phyloP scores from a whole-genome alignment of 1,140 invertebrate species.

The Lepidotrigona ventralis region DNA sequence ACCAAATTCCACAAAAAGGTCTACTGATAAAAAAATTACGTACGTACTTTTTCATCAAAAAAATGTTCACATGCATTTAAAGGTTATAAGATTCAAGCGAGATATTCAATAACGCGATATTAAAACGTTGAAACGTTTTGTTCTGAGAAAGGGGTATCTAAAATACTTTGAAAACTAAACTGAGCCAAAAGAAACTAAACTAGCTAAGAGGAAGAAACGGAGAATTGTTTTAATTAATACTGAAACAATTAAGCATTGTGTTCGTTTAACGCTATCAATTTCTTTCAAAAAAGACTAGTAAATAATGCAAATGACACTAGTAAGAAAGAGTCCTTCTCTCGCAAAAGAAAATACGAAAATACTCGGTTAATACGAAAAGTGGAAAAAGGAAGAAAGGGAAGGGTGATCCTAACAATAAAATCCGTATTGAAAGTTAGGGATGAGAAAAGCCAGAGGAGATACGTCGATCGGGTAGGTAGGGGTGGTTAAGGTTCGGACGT shows the following conservation, averaged over 20 bases:
- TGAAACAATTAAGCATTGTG: background rate
- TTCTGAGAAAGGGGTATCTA: no score
- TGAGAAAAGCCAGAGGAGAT: conserved; percentile 55
- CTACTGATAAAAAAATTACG: background rate
- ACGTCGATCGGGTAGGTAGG: conserved; percentile 54
- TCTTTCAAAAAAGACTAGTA: no score
- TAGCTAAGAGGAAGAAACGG: background rate
- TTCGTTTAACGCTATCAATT: background rate
- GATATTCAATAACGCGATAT: background rate
- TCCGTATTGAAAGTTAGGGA: conserved; percentile 61
- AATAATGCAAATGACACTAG: background rate
- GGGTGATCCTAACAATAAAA: conserved; percentile 58
- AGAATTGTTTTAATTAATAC: background rate
- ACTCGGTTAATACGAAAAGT: background rate
- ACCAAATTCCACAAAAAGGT: background rate
- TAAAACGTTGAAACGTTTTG: background rate
- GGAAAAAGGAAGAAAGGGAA: background rate
- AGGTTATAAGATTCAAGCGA: background rate
- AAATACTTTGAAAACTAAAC: background rate
- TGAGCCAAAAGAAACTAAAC: background rate
- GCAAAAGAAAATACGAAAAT: background rate
- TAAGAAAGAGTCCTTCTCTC: background rate
- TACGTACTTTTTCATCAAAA: background rate
- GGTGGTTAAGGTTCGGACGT: conserved; percentile 51
- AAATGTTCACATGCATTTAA: background rate